Evolutionary conservation across 2,888 invertebrate species (phyloP), one percentile per base, ranked within the genome.

Genomic region (Lepidochrysops patricia): DNA sequence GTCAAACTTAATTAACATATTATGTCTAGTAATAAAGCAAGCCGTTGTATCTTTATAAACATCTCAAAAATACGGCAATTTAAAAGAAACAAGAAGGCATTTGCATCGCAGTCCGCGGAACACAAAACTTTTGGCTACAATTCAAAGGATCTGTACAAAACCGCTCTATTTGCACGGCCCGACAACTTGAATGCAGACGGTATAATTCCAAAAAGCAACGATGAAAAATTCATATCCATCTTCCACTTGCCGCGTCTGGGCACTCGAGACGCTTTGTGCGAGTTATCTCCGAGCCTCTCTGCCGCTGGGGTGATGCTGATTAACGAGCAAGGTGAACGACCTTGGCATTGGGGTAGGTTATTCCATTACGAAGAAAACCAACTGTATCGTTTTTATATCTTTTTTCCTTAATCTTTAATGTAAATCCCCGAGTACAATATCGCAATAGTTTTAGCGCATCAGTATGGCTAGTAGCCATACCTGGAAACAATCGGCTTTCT

Each of bases 191-290:
- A 50, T 56, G 43, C 61, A 58, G 64, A 62, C 57, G 54, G 50
- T 49, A 60, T 62, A 63, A 65, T 67, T 69, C 65, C 64, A 73
- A 74, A 76, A 74, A 72, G 73, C 72, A 72, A 70, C 68, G 64
- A 70, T 66, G 69, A 70, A 72, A 80, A 79, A 77, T 74, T 69
- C 72, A 75, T 70, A 69, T 70, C 66, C 71, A 72, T 72, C 80
- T 80, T 74, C 79, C 77, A 80, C 75, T 72, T 67, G 62, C 50
- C 57, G 69, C 72, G 71, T 65, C 65, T 67, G 66, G 68, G 67
- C 32, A 19, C 82, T 85, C 69, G 73, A 74, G 72, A 68, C 69
- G 71, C 78, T 82, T 81, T 82, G 81, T 79, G 75, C 72, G 64
- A 70, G 74, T 72, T 81, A 80, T 83, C 82, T 77, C 58, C 60